Percentiles rank a stretch among this genome's conserved stretches.
Conservation (phyloP, 2,888 invertebrate species). For the Cheilosia vernalis region DNA sequence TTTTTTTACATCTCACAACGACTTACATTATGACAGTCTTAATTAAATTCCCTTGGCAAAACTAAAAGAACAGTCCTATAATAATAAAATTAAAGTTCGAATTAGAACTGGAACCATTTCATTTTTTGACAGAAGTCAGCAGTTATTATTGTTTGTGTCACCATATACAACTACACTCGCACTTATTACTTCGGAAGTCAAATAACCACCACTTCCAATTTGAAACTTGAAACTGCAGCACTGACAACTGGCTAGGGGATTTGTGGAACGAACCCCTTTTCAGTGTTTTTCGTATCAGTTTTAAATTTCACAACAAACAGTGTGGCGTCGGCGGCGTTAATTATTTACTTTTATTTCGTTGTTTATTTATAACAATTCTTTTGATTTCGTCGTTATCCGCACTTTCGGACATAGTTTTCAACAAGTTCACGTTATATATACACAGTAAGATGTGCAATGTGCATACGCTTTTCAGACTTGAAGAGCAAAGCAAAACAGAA, state of each 20-base stretch:
- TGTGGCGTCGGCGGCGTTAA: slow-evolving; percentile 20
- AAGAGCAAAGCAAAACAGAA: slow-evolving; percentile 1
- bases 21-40: too few species aligned
- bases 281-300: slow-evolving; percentile 14
- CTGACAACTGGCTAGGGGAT: slow-evolving; percentile 37
- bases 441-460: not conserved
- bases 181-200: slow-evolving; percentile 10
- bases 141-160: not conserved
- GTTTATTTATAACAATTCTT: slow-evolving; percentile 18
- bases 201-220: slow-evolving; percentile 9
- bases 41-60: too few species aligned
- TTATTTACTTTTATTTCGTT: slow-evolving; percentile 40
- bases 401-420: slow-evolving; percentile 27
- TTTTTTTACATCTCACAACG: too few species aligned
- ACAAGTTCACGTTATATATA: slow-evolving; percentile 20
- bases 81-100: too few species aligned
- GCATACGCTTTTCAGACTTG: not conserved
- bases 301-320: slow-evolving; percentile 45
- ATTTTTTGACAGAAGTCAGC: not conserved
- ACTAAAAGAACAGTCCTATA: too few species aligned
- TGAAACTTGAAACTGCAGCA: slow-evolving; percentile 45
- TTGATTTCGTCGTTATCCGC: slow-evolving; percentile 13
- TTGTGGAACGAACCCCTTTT: slow-evolving; percentile 48
- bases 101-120: not conserved
- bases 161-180: not conserved